Percentiles rank a stretch among this genome's conserved stretches.
Evolutionary conservation across 1,140 invertebrate species (phyloP).

Genomic region (Stegodyphus dumicola): DNA sequence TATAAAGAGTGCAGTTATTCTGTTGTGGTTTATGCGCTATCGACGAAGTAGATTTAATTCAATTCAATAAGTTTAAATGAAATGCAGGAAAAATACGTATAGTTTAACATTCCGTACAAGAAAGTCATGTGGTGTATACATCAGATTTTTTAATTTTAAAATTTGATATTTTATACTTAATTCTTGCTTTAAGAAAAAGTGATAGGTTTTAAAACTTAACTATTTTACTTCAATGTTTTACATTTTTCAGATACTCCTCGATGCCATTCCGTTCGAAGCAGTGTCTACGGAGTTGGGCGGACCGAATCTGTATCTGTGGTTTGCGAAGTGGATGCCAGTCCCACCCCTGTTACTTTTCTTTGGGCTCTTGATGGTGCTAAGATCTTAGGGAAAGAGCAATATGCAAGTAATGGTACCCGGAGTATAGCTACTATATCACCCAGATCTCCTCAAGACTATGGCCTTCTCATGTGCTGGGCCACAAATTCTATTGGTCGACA

Average conservation of each 20-base stretch:
- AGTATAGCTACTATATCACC: constrained; percentile 71
- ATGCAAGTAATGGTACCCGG: constrained; percentile 17
- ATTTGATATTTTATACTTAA: too few species aligned
- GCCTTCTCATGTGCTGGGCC: constrained; percentile 86
- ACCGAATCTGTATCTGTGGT: constrained; percentile 64
- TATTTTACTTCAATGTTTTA: background rate
- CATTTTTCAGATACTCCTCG: constrained; percentile 63
- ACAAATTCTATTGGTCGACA: constrained; percentile 84
- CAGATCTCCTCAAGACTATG: constrained; percentile 77
- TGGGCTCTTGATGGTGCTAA: constrained; percentile 63
- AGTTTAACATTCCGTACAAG: too few species aligned
- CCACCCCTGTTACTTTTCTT: constrained; percentile 57
- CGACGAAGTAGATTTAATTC: too few species aligned
- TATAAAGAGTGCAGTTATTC: too few species aligned
- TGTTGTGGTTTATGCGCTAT: too few species aligned
- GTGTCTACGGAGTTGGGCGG: constrained; percentile 64
- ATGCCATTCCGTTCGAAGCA: constrained; percentile 62
- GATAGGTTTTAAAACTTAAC: too few species aligned
- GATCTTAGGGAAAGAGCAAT: constrained; percentile 2
- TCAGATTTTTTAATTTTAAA: too few species aligned
- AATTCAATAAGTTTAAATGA: too few species aligned
- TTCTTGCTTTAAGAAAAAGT: too few species aligned
- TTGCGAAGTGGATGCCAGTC: constrained; percentile 64
- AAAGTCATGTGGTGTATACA: too few species aligned
- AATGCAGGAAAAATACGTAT: too few species aligned